Evolutionary conservation across 2,888 invertebrate species (phyloP).

Genomic region (Horisme vitalbata): DNA sequence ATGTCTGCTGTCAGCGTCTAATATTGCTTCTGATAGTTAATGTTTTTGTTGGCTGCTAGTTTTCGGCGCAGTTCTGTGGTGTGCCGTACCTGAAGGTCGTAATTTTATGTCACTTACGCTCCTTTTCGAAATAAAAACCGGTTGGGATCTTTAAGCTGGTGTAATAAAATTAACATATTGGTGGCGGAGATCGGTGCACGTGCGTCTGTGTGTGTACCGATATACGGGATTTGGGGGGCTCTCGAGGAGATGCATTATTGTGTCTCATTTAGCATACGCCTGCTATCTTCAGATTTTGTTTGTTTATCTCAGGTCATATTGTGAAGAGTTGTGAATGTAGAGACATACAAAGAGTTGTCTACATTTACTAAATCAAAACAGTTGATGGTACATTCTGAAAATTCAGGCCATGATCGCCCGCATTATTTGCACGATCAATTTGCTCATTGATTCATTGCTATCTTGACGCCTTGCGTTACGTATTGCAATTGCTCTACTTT

Average conservation of each 20-base stretch:
- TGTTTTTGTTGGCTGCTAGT: conserved; percentile 47
- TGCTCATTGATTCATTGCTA: conserved; percentile 9
- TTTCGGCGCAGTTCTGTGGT: conserved; percentile 44
- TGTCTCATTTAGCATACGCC: not conserved
- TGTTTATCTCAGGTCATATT: no score
- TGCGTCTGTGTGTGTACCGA: conserved; percentile 38
- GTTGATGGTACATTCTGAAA: conserved; percentile 7
- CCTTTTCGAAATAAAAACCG: conserved; percentile 76
- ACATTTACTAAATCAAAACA: not conserved
- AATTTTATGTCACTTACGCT: conserved; percentile 72
- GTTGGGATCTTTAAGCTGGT: conserved; percentile 71
- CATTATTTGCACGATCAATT: conserved; percentile 12
- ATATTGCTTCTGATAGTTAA: conserved; percentile 34
- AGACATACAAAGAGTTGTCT: no score
- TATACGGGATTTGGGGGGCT: conserved; percentile 45
- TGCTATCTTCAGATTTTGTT: not conserved
- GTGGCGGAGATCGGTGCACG: conserved; percentile 63
- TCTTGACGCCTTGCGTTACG: conserved; percentile 5
- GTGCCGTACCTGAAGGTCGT: conserved; percentile 60
- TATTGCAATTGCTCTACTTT: no score
- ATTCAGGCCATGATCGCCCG: conserved; percentile 19
- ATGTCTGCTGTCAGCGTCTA: conserved; percentile 15
- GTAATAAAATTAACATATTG: conserved; percentile 80
- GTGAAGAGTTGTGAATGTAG: no score
- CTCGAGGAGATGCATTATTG: conserved; percentile 17